phyloP scores from a whole-genome alignment of 1,140 invertebrate species.

The Scaptomyza graminum region DNA sequence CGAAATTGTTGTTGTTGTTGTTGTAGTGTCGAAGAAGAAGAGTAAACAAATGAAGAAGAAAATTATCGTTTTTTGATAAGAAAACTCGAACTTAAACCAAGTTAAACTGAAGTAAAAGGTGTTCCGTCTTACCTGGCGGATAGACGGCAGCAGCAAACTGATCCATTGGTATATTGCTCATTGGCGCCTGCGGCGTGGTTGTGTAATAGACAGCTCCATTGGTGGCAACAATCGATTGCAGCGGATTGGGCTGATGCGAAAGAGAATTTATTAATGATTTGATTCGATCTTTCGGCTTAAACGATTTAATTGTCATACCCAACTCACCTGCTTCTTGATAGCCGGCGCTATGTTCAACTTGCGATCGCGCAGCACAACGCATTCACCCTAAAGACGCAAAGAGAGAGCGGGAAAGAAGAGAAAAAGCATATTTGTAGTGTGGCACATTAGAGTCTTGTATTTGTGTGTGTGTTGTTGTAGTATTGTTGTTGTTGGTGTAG shows the following conservation, averaged over 20 bases:
- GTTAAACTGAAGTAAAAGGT: background rate
- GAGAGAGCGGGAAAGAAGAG: conserved; percentile 14
- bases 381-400: conserved; percentile 86
- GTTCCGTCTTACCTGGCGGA: conserved; percentile 83
- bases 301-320: background rate
- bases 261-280: no score
- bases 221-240: conserved; percentile 81
- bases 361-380: conserved; percentile 91
- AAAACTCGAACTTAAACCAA: conserved; percentile 26
- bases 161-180: conserved; percentile 84
- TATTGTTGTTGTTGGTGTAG: conserved; percentile 4
- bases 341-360: conserved; percentile 96
- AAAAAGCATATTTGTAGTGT: conserved; percentile 48
- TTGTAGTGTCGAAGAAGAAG: conserved; percentile 43
- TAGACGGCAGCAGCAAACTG: conserved; percentile 83
- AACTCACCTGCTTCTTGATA: conserved; percentile 91
- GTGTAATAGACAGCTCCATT: conserved; percentile 84
- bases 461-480: background rate
- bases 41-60: conserved; percentile 64
- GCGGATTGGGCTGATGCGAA: conserved; percentile 62
- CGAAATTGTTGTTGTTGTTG: conserved; percentile 41
- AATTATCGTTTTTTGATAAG: conserved; percentile 56
- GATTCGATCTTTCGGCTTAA: no score
- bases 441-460: conserved; percentile 31
- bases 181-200: conserved; percentile 82